A percentile compares a stretch with the other conserved stretches of the same genome.
Conservation (phyloP, 2,113 vertebrate genomes). For the Psammodynastes pulverulentus region DNA sequence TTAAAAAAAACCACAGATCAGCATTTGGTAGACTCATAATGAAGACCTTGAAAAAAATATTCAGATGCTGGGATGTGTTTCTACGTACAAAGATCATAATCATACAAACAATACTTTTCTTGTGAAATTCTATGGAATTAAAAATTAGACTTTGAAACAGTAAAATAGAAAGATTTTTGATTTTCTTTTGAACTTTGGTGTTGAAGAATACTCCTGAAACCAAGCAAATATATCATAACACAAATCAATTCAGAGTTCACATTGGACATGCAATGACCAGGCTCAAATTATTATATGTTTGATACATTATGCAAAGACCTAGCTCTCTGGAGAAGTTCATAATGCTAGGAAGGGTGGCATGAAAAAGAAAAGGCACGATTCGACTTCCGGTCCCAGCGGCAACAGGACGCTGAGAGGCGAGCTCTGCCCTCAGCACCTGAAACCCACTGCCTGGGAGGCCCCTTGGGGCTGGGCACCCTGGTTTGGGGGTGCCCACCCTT, state of each 20-base stretch:
- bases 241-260: neutral
- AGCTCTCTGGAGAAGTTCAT: neutral
- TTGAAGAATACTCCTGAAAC: neutral
- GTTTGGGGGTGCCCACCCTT: no score
- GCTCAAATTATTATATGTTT: neutral
- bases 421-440: no score
- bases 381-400: no score
- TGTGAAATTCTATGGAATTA: neutral
- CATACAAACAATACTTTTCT: neutral
- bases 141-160: neutral
- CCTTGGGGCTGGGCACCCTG: no score
- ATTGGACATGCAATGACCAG: neutral
- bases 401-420: no score
- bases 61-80: neutral
- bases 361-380: neutral
- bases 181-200: neutral
- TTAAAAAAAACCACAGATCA: neutral
- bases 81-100: neutral
- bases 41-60: neutral
- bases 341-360: neutral
- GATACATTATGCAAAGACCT: neutral
- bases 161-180: neutral
- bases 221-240: neutral
- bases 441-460: no score
- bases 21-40: neutral